A percentile compares a stretch with the other conserved stretches of the same genome.
These are phyloP conservation scores for Cantharis flavilabris DNA, from an alignment of 2,888 invertebrate genomes.

Conservation along the genomic window DNA sequence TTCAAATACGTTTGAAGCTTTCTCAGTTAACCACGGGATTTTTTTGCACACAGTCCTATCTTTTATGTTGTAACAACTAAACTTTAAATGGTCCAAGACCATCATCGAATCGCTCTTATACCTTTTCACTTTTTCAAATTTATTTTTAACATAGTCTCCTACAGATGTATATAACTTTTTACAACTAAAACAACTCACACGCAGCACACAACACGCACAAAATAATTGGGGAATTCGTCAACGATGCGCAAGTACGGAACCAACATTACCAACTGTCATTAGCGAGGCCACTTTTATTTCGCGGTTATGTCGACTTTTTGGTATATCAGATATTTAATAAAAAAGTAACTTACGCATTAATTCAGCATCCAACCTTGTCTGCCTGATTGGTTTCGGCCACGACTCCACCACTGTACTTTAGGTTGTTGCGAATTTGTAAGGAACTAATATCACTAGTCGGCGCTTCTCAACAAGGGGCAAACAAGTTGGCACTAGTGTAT, in stretches of 20 bases:
- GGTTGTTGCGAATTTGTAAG: neutral
- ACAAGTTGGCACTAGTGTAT: no score
- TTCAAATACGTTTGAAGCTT: conserved; percentile 94
- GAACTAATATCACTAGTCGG: no score
- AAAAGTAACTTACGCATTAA: neutral
- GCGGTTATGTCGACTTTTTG: neutral
- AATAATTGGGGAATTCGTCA: neutral
- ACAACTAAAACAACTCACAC: conserved; percentile 14
- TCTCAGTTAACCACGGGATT: conserved; percentile 78
- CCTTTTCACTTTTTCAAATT: conserved; percentile 20
- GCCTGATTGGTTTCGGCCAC: neutral
- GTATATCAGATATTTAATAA: neutral
- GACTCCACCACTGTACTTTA: neutral
- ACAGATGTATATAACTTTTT: neutral
- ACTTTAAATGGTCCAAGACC: conserved; percentile 57
- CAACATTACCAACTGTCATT: neutral
- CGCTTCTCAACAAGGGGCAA: neutral
- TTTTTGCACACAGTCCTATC: conserved; percentile 57
- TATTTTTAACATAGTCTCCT: conserved; percentile 15
- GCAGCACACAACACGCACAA: conserved; percentile 11
- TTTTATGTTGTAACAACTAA: conserved; percentile 53
- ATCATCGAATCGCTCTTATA: conserved; percentile 53
- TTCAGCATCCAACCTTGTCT: neutral
- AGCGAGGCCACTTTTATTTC: neutral
- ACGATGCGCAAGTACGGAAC: neutral